A percentile compares a stretch with the other conserved stretches of the same genome.
phyloP scores from a whole-genome alignment of 2,888 invertebrate species.

The Yponomeuta cagnagella region DNA sequence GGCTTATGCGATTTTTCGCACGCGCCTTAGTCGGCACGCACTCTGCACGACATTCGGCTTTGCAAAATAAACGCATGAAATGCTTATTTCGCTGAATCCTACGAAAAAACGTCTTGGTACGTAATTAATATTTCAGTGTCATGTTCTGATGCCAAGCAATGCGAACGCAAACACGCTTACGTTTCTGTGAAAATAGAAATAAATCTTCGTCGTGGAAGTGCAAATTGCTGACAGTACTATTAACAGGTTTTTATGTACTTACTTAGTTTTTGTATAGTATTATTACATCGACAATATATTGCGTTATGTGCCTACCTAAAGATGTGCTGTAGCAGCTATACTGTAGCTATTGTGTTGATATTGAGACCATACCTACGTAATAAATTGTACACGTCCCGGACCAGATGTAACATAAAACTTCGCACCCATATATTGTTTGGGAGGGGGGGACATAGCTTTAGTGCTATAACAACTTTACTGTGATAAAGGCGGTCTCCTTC shows the following conservation, averaged over 20 bases:
- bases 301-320: slow-evolving; percentile 17
- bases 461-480: slow-evolving; percentile 17
- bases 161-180: no score
- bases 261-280: no score
- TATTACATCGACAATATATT: not conserved
- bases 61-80: not conserved
- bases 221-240: no score
- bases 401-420: slow-evolving; percentile 38
- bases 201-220: no score
- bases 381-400: slow-evolving; percentile 41
- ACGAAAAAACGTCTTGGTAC: not conserved
- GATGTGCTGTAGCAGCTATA: not conserved
- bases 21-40: slow-evolving; percentile 22
- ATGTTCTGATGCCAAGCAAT: no score
- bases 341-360: slow-evolving; percentile 22
- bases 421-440: slow-evolving; percentile 35
- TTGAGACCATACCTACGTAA: slow-evolving; percentile 36
- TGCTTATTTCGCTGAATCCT: not conserved
- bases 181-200: no score
- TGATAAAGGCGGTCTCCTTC: not conserved
- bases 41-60: slow-evolving; percentile 15
- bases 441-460: slow-evolving; percentile 35
- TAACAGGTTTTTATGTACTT: no score
- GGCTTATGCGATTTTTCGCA: slow-evolving; percentile 26
- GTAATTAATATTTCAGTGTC: not conserved